Conservation (phyloP, 2,888 invertebrate species). For the Athalia cordata region DNA sequence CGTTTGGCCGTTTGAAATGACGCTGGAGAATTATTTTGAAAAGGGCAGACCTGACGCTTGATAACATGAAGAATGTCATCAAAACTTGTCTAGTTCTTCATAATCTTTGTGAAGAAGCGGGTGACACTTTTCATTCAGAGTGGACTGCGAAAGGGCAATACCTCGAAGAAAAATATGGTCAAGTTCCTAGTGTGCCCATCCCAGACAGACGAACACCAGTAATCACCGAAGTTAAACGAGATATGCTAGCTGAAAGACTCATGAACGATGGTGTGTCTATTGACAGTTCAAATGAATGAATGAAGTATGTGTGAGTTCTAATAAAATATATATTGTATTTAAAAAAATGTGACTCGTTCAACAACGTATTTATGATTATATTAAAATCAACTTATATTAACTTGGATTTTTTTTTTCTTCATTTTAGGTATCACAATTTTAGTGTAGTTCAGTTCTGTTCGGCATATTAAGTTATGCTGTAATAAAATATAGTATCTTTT, state of each 20-base stretch:
- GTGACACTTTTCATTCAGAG: slow-evolving; percentile 17
- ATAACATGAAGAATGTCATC: slow-evolving; percentile 37
- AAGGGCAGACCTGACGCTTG: slow-evolving; percentile 30
- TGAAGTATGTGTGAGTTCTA: too few species aligned
- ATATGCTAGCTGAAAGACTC: slow-evolving; percentile 1
- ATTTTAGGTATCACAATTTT: too few species aligned
- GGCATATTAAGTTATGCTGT: too few species aligned
- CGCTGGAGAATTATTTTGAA: slow-evolving; percentile 46
- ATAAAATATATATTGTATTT: too few species aligned
- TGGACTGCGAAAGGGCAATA: slow-evolving; percentile 32
- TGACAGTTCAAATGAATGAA: too few species aligned
- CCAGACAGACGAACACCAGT: not conserved
- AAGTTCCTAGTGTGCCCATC: not conserved
- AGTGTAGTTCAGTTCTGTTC: too few species aligned
- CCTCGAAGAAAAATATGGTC: not conserved
- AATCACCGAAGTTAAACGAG: slow-evolving; percentile 18
- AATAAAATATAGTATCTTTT: too few species aligned
- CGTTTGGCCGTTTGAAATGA: slow-evolving; percentile 47
- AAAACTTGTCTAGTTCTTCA: slow-evolving; percentile 44
- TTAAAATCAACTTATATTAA: too few species aligned
- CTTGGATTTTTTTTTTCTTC: too few species aligned
- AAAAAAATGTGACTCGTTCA: too few species aligned
- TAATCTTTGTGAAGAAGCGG: slow-evolving; percentile 44
- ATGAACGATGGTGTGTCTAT: slow-evolving; percentile 16
- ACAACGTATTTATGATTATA: too few species aligned